These are phyloP conservation scores for Pygmarrhopalites habei DNA, from an alignment of 1,140 invertebrate species.

Conservation along the genomic window DNA sequence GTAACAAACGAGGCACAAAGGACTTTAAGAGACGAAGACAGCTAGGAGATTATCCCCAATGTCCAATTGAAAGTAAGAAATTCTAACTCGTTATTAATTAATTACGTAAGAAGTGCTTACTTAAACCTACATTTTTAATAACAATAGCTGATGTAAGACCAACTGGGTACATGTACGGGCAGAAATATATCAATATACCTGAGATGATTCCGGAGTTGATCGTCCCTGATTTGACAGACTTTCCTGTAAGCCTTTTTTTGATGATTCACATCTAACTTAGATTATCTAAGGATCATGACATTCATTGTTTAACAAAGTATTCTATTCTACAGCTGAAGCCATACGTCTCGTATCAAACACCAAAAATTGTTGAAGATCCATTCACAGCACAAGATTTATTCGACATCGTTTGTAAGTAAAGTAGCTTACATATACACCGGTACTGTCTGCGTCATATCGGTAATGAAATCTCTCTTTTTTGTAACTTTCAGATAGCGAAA, in stretches of 20 bases:
- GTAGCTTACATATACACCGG: constrained; percentile 71
- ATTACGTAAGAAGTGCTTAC: constrained; percentile 22
- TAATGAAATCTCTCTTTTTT: too few relatives aligned
- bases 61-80: constrained; percentile 57
- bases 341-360: constrained; percentile 79
- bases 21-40: constrained; percentile 55
- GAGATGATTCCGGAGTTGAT: constrained; percentile 89
- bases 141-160: constrained; percentile 56
- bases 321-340: constrained; percentile 65
- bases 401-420: constrained; percentile 68
- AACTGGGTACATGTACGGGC: constrained; percentile 50
- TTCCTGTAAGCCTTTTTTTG: constrained; percentile 51
- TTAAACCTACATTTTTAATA: constrained; percentile 33
- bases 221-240: constrained; percentile 77
- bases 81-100: constrained; percentile 15
- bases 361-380: constrained; percentile 64
- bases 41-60: constrained; percentile 51
- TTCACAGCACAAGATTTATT: constrained; percentile 81
- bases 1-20: constrained; percentile 63
- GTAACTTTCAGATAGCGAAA: too few relatives aligned
- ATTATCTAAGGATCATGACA: not conserved
- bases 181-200: constrained; percentile 59
- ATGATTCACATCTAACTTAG: not conserved
- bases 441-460: not conserved
- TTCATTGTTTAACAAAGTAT: constrained; percentile 8